phyloP scores from a whole-genome alignment of 2,113 vertebrate species.

The Mirounga angustirostris region DNA sequence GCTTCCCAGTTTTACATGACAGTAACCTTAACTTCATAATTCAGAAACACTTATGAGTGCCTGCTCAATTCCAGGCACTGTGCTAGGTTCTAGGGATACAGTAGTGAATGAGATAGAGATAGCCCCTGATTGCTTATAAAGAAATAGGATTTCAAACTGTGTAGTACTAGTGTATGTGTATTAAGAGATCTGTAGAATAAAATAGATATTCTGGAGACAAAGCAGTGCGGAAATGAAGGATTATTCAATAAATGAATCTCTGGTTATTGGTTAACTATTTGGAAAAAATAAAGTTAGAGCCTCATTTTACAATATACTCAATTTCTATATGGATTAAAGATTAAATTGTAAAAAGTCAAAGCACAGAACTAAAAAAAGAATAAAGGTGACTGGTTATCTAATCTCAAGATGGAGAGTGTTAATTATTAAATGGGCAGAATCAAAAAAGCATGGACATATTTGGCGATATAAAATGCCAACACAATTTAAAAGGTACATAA shows the following conservation, averaged over 20 bases:
- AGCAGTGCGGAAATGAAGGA: constrained; percentile 36
- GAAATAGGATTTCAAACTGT: constrained; percentile 33
- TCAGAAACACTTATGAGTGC: background rate
- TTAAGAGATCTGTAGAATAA: constrained; percentile 19
- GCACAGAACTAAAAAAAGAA: constrained; percentile 51
- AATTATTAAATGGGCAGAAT: constrained; percentile 54
- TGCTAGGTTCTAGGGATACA: constrained; percentile 17
- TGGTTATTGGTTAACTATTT: constrained; percentile 50
- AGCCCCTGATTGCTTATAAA: constrained; percentile 28
- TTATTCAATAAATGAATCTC: constrained; percentile 56
- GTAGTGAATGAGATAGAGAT: background rate
- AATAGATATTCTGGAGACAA: constrained; percentile 42
- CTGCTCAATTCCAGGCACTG: constrained; percentile 20
- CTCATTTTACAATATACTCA: constrained; percentile 45
- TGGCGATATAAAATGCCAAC: constrained; percentile 36
- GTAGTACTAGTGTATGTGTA: background rate
- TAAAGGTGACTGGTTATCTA: constrained; percentile 56
- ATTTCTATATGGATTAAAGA: constrained; percentile 47
- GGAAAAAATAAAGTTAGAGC: constrained; percentile 55
- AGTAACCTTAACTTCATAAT: constrained; percentile 55
- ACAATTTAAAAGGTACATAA: constrained; percentile 38
- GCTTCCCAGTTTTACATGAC: background rate
- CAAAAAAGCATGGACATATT: constrained; percentile 1
- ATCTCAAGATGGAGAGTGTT: constrained; percentile 20
- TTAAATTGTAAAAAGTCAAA: constrained; percentile 56